Evolutionary conservation across 2,113 vertebrate species (phyloP), one percentile per base, ranked within the genome.

Genomic region (Orthochromis malagaraziensis): DNA sequence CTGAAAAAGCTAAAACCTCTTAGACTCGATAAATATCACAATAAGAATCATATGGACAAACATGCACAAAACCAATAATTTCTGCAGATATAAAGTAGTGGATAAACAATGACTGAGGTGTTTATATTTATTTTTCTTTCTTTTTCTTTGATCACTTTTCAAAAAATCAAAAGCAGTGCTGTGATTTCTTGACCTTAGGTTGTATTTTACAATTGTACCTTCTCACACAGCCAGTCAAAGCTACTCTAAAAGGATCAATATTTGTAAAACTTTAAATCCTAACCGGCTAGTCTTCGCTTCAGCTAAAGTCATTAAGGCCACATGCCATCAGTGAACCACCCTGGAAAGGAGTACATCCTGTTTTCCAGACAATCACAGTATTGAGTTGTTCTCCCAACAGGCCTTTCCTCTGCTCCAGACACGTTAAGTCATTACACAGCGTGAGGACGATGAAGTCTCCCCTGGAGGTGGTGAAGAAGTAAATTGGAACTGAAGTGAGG

Each of bases 401-500:
- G 73, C 86, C 58, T 81, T 53, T 92, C 84, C 80, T 88, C 86
- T n/a, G 87, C 84, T 81, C 83, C 55, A 38, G 90, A 49, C 63
- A 84, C 84, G 82, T 89, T 58, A 84, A 93, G 88, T 90, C 83
- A 89, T 92, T 94, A 94, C 93, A 93, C 91, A 92, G 88, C 83
- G 81, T 84, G 75, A 79, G 89, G 86, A 92, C 13, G 63, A 77
- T 86, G 87, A 91, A 79, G 88, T 92, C 91, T 93, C 91, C 92
- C 90, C 93, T 86, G 89, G 94, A 96, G 92, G 90, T 88, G 83
- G 86, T 83, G 79, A 90, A 86, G 91, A 93, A 88, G 85, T 92
- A 95, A 95, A 96, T 95, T 95, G 90, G 85, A 95, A 83, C 31
- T 94, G 92, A 96, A 93, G 94, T 91, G 89, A 91, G 86, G 85